A percentile compares a stretch with the other conserved stretches of the same genome.
These are phyloP conservation scores for Lamellibrachia columna DNA, from an alignment of 2,888 invertebrate species.

Conservation along the genomic window DNA sequence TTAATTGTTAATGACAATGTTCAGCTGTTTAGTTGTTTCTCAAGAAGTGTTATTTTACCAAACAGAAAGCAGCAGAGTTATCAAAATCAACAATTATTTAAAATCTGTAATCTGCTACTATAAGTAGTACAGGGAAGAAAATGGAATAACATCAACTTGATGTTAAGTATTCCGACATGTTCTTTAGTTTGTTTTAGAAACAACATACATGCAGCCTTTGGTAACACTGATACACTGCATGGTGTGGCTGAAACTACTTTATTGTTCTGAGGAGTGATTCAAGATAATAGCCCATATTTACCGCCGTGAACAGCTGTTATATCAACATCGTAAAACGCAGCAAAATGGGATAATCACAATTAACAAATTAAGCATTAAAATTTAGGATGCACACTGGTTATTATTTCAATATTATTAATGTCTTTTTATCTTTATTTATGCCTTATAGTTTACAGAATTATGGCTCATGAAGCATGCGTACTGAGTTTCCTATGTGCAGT, in stretches of 20 bases:
- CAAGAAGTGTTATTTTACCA: background rate
- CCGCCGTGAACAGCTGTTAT: no score
- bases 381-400: background rate
- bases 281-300: no score
- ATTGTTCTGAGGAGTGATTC: no score
- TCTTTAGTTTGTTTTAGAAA: no score
- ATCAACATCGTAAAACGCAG: background rate
- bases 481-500: background rate
- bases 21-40: background rate
- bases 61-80: background rate
- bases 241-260: no score
- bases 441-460: background rate
- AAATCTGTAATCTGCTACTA: background rate
- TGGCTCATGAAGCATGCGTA: background rate
- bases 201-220: no score
- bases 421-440: background rate
- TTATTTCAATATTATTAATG: background rate
- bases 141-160: background rate
- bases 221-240: no score
- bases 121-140: no score
- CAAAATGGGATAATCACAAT: background rate
- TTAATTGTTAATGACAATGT: background rate
- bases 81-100: background rate
- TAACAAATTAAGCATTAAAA: background rate
- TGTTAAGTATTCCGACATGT: no score